phyloP scores from a whole-genome alignment of 2,888 invertebrate species.

The Alloscopus bannaensis region DNA sequence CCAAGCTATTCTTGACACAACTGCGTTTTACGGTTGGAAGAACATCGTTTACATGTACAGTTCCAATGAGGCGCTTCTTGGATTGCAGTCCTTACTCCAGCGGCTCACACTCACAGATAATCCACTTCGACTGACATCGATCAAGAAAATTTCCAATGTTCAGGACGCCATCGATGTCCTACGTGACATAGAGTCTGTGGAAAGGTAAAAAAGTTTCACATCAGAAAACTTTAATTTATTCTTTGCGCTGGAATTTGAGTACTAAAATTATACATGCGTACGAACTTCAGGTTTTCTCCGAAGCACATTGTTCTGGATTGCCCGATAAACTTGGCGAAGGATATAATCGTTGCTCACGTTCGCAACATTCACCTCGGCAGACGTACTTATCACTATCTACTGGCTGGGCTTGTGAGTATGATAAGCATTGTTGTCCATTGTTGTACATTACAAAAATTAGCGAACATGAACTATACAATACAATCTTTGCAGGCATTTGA shows the following conservation, averaged over 20 bases:
- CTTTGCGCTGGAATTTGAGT: too few species aligned
- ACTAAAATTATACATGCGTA: not conserved
- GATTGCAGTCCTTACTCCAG: constrained; percentile 95
- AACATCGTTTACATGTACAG: constrained; percentile 93
- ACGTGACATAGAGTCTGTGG: constrained; percentile 87
- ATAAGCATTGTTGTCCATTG: too few species aligned
- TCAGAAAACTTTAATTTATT: not conserved
- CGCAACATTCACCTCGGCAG: constrained; percentile 90
- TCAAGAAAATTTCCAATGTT: constrained; percentile 90
- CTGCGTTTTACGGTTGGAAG: constrained; percentile 93
- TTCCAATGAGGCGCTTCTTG: constrained; percentile 91
- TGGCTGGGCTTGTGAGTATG: constrained; percentile 87
- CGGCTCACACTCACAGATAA: constrained; percentile 89
- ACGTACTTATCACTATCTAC: constrained; percentile 93
- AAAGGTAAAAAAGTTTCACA: constrained; percentile 78
- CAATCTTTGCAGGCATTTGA: constrained; percentile 88
- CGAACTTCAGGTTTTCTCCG: constrained; percentile 86
- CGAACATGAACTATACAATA: not conserved
- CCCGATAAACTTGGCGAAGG: constrained; percentile 92
- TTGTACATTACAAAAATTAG: not conserved
- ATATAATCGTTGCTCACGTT: constrained; percentile 93
- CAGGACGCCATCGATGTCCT: constrained; percentile 92
- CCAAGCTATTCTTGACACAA: constrained; percentile 94
- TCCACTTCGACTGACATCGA: constrained; percentile 89
- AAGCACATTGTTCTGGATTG: constrained; percentile 95